Conservation (phyloP, 2,113 vertebrate genomes). For the Melanotaenia duboulayi region DNA sequence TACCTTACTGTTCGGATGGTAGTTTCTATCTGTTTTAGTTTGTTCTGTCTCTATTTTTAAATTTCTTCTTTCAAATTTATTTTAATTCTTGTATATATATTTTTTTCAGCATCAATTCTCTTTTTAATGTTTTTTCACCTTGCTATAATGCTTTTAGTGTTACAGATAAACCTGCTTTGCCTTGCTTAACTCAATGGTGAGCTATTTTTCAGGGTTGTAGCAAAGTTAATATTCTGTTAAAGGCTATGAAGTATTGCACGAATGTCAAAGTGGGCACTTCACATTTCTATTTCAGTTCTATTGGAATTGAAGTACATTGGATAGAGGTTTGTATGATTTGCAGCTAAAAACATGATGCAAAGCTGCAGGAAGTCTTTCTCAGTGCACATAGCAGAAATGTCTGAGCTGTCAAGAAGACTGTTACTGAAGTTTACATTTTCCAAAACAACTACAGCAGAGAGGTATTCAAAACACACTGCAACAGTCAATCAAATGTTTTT, state of each 20-base stretch:
- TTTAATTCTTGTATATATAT: too few species aligned
- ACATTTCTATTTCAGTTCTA: slow-evolving; percentile 16
- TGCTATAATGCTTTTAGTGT: too few species aligned
- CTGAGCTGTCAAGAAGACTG: slow-evolving; percentile 17
- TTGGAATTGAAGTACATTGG: slow-evolving; percentile 18
- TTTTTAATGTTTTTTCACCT: too few species aligned
- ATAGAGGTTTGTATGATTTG: slow-evolving; percentile 3
- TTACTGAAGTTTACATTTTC: slow-evolving; percentile 26
- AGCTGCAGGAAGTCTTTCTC: slow-evolving; percentile 7
- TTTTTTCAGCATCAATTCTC: too few species aligned
- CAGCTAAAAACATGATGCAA: background rate
- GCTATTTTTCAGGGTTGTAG: slow-evolving; percentile 9
- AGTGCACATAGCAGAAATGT: slow-evolving; percentile 2
- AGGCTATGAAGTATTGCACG: slow-evolving; percentile 1
- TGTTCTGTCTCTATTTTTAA: too few species aligned
- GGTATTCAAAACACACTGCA: background rate
- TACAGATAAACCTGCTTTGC: too few species aligned
- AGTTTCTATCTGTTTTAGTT: too few species aligned
- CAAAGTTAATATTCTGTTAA: slow-evolving; percentile 28
- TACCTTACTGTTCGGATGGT: too few species aligned
- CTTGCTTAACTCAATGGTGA: background rate
- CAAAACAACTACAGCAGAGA: slow-evolving; percentile 13
- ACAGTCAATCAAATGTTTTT: slow-evolving; percentile 37
- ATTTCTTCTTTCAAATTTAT: too few species aligned
- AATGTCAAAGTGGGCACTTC: slow-evolving; percentile 40